Evolutionary conservation across 2,797 vertebrate genomes (phyloP).

Genomic region (Cercopithecus mitis): DNA sequence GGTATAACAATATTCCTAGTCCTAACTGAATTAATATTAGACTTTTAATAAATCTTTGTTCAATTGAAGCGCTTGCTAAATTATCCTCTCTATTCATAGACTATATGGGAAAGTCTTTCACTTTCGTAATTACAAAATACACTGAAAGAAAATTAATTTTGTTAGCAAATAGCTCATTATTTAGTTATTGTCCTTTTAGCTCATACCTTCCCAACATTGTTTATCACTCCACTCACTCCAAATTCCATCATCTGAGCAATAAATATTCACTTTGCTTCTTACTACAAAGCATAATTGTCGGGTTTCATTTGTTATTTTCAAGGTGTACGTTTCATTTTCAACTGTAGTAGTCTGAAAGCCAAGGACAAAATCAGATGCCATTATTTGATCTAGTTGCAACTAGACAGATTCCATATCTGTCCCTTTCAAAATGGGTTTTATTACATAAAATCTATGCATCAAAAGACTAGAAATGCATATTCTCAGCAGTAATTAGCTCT

Average conservation of each 20-base stretch:
- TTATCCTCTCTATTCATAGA: constrained; percentile 15
- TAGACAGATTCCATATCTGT: background rate
- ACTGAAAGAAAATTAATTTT: constrained; percentile 31
- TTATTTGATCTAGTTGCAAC: constrained; percentile 10
- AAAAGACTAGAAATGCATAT: constrained; percentile 17
- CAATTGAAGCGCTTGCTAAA: background rate
- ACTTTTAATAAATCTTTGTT: constrained; percentile 24
- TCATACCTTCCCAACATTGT: constrained; percentile 83
- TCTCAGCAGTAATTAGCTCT: background rate
- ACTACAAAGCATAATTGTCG: constrained; percentile 78
- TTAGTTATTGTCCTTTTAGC: background rate
- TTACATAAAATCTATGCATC: background rate
- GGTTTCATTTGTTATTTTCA: constrained; percentile 57
- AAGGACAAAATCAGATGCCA: constrained; percentile 37
- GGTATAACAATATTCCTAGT: background rate
- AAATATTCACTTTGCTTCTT: constrained; percentile 82
- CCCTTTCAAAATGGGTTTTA: constrained; percentile 15
- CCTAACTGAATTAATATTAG: background rate
- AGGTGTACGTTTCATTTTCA: constrained; percentile 73
- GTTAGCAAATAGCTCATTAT: background rate
- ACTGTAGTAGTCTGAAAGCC: constrained; percentile 75
- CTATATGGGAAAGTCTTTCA: background rate
- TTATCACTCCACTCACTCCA: constrained; percentile 86
- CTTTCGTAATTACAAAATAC: constrained; percentile 12
- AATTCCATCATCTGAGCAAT: constrained; percentile 84